phyloP scores from a whole-genome alignment of 2,888 invertebrate genomes.

The Mylabris sibirica region DNA sequence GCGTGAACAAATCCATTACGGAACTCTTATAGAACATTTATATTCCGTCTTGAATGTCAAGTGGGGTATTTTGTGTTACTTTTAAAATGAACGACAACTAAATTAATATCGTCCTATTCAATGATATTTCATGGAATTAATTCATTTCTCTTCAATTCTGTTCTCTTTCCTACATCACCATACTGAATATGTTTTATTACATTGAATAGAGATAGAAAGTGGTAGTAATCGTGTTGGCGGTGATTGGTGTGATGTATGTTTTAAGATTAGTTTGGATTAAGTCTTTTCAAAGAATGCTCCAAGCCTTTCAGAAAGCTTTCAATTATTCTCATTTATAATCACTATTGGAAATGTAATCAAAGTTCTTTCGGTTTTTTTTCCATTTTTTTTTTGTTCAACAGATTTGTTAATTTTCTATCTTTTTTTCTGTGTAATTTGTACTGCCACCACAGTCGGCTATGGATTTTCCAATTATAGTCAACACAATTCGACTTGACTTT shows the following conservation, averaged over 20 bases:
- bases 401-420: background rate
- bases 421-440: background rate
- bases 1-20: constrained; percentile 9
- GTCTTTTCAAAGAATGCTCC: background rate
- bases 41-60: background rate
- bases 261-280: constrained; percentile 3
- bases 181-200: background rate
- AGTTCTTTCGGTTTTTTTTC: background rate
- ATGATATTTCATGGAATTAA: background rate
- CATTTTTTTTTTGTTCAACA: background rate
- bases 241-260: constrained; percentile 3
- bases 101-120: constrained; percentile 2
- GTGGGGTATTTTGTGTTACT: background rate
- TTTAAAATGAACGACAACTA: background rate
- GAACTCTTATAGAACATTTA: background rate
- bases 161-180: background rate
- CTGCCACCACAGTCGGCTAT: too few species aligned
- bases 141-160: background rate
- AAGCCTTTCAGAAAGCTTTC: constrained; percentile 1
- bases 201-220: background rate
- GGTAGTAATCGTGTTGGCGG: background rate
- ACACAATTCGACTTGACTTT: too few species aligned
- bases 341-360: constrained; percentile 3
- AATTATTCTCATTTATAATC: background rate
- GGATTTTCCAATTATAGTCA: background rate